Evolutionary conservation across 2,888 invertebrate species (phyloP), one percentile per base, ranked within the genome.

Genomic region (Apamea monoglypha): DNA sequence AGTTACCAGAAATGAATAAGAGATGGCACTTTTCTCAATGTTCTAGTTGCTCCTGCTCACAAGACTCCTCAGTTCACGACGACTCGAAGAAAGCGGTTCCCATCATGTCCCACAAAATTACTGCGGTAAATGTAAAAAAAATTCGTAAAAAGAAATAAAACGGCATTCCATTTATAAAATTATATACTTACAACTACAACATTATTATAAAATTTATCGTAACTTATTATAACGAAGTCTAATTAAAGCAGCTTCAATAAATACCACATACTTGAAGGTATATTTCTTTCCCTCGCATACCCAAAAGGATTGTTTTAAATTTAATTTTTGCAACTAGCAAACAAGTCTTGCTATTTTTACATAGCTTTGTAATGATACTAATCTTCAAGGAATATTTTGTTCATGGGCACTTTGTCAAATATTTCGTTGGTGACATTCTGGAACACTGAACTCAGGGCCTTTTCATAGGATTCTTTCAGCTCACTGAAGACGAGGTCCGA

Each of bases 401-500:
- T 97, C 92, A 98, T 97, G 3, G 98, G 98, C 32, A 98, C 97
- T 88, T 97, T 97, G 81, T 97, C 97, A 90, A 98, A 98, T 85
- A 98, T 97, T 87, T 97, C 96, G 90, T 98, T 98, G 0, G 97
- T 97, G 25, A 98, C 96, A 70, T 98, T 97, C 63, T 97, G 96
- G 93, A 98, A 98, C 0, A 98, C 97, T 0, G 97, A 91, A 68
- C 98, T 98, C 80, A 98, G 97, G 18, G 98, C 97, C 80, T 97
- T 97, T 88, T 98, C 98, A 92, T 98, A 98, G 0, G 98, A 97
- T 1, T 96, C 96, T 90, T 98, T 97, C 53, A 98, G 93, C 90
- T 98, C 98, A 87, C 97, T 97, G 93, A 98, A 98, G 2, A 98
- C 97, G 0, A 97, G 93, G 44, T 98, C 97, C 71, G 98, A 97